These are phyloP conservation scores for Eutrigla gurnardus DNA, from an alignment of 2,797 vertebrate genomes.

Conservation along the genomic window DNA sequence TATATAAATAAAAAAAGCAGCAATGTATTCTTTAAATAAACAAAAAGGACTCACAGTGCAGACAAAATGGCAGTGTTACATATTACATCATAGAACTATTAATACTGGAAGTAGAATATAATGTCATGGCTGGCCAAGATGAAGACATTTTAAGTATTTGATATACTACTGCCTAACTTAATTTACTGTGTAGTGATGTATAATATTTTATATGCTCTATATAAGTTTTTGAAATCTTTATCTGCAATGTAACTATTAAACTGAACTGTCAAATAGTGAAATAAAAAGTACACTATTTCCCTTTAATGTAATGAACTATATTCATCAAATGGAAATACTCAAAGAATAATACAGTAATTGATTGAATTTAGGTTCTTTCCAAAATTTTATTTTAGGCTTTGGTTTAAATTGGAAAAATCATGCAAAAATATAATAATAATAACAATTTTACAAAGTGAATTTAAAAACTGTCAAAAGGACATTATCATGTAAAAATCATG, in stretches of 20 bases:
- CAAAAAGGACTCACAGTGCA: constrained; percentile 14
- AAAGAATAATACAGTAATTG: not conserved
- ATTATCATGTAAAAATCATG: not conserved
- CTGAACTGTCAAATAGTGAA: constrained; percentile 43
- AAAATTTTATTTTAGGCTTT: not conserved
- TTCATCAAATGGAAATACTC: constrained; percentile 1
- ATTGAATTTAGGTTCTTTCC: not conserved
- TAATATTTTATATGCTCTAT: constrained; percentile 50
- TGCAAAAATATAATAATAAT: not conserved
- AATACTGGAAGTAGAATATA: constrained; percentile 32
- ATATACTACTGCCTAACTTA: constrained; percentile 44
- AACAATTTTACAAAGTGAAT: not conserved
- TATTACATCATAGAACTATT: constrained; percentile 38
- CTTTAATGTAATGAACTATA: not conserved
- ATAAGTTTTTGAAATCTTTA: constrained; percentile 36
- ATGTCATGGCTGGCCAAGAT: constrained; percentile 32
- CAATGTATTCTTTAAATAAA: constrained; percentile 24
- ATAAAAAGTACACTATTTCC: constrained; percentile 26
- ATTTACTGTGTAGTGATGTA: constrained; percentile 40
- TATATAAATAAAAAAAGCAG: not conserved
- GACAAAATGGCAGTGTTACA: not conserved
- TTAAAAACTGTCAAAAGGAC: not conserved
- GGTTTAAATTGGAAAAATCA: not conserved
- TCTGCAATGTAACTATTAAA: constrained; percentile 34
- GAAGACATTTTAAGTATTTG: constrained; percentile 33